Conservation (phyloP, 2,797 vertebrate species). For the Chelonia mydas region DNA sequence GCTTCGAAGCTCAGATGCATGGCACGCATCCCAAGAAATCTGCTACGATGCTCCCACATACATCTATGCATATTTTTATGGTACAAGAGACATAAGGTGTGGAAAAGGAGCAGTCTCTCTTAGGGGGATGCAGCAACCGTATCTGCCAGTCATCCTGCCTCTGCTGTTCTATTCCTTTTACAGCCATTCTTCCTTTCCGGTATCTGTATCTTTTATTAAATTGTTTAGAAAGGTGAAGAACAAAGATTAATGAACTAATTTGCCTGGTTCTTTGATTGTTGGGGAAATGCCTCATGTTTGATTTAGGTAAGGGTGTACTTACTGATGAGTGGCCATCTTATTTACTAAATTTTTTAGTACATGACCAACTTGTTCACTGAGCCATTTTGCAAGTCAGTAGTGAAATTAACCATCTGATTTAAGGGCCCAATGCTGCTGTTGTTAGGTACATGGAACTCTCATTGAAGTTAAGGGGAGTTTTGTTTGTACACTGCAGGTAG, state of each 20-base stretch:
- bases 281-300: not conserved
- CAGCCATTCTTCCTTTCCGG: conserved; percentile 72
- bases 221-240: not conserved
- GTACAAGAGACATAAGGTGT: conserved; percentile 79
- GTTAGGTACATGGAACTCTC: not conserved
- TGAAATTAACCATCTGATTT: not conserved
- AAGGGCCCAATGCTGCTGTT: not conserved
- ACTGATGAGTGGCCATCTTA: not conserved
- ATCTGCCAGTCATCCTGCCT: conserved; percentile 76
- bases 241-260: not conserved
- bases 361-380: rapidly evolving
- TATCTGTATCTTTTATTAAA: conserved; percentile 25
- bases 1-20: conserved; percentile 68
- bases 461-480: not conserved
- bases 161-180: conserved; percentile 78
- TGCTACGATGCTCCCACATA: conserved; percentile 74
- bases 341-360: not conserved
- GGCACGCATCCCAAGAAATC: conserved; percentile 62
- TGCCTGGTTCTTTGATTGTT: not conserved
- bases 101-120: conserved; percentile 78
- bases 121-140: conserved; percentile 78
- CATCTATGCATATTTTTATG: conserved; percentile 76
- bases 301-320: not conserved
- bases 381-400: not conserved
- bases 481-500: not conserved